Base-by-base conservation (phyloP, 2,888 invertebrate species). In the Stenurella melanura region DNA sequence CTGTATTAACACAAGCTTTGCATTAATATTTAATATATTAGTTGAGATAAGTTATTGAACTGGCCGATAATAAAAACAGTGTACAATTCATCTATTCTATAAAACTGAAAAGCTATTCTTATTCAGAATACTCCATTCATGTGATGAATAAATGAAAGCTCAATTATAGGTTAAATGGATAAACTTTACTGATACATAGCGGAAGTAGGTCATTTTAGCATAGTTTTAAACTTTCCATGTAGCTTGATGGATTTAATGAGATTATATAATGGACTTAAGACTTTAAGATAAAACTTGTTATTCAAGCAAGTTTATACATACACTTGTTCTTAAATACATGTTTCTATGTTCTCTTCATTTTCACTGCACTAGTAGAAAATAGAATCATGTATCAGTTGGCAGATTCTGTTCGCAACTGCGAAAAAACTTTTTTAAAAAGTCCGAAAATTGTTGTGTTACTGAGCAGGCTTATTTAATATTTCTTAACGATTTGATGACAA, bases 221-320 rank as follows among this genome's bases (percentile, higher is more conserved):
- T 75, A 78, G 75, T 75, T 73, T 75, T 66, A 75, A 75, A 57
- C 75, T 78, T 73, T 75, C 69, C 63, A 70, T 78, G 70, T 75
- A 78, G 64, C 73, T 73, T 78, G 75, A 69, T 66, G 56, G 60
- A 50, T 57, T 63, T 56, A 71, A 71, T 66, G 57, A 34, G 71
- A 50, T 50, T 34, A 54, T 74, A 54, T 67, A 75, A 57, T 70
- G 75, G 73, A 73, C 74, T 73, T 68, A 34, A 67, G 67, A 54
- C 64, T 70, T 75, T 74, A 66, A 74, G 70, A 74, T 66, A 64
- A 71, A 75, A 57, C 18, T 63, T 56, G 50, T 18, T 67, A n/a
- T 30, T 6, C n/a, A 56, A 56, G 42, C 42, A 50, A 54, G 56
- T 21, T 54, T 54, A n/a, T 54, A 67, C 26, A 3, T 30, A 64